Percentiles rank a stretch among this genome's conserved stretches.
Evolutionary conservation across 37 sponge, comb jelly and placozoan species (phyloP).

Genomic region (Oopsacas minuta): DNA sequence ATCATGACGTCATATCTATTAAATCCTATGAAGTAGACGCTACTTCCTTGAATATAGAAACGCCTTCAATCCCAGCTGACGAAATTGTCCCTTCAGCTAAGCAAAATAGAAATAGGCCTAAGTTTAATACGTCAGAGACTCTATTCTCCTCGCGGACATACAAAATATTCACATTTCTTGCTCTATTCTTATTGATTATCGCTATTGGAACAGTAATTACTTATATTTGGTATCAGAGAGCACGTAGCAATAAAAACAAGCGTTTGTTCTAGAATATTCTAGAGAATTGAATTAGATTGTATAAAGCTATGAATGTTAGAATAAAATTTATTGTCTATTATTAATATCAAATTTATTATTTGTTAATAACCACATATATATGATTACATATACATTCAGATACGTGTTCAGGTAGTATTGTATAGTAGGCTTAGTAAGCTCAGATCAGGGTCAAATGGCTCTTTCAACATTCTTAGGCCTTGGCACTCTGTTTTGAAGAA

Average conservation of each 20-base stretch:
- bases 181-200: not conserved
- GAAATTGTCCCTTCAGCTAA: not conserved
- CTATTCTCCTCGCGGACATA: not conserved
- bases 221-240: not conserved
- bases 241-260: not conserved
- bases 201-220: not conserved
- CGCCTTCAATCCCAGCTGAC: not conserved
- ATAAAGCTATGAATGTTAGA: not conserved
- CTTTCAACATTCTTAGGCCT: not conserved
- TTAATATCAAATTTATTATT: not conserved
- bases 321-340: not conserved
- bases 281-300: not conserved
- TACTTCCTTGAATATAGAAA: not conserved
- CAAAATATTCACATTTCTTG: not conserved
- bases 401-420: not conserved
- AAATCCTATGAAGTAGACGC: slow-evolving; percentile 55
- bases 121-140: not conserved
- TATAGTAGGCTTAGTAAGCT: not conserved
- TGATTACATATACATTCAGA: too few species aligned
- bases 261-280: not conserved
- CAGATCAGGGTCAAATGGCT: too few species aligned
- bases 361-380: not conserved
- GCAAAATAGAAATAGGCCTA: not conserved
- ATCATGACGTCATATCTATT: slow-evolving; percentile 71
- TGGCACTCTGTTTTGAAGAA: not conserved